These are phyloP conservation scores for Drosophila erecta DNA, from an alignment of 1,140 invertebrate genomes.

Conservation along the genomic window DNA sequence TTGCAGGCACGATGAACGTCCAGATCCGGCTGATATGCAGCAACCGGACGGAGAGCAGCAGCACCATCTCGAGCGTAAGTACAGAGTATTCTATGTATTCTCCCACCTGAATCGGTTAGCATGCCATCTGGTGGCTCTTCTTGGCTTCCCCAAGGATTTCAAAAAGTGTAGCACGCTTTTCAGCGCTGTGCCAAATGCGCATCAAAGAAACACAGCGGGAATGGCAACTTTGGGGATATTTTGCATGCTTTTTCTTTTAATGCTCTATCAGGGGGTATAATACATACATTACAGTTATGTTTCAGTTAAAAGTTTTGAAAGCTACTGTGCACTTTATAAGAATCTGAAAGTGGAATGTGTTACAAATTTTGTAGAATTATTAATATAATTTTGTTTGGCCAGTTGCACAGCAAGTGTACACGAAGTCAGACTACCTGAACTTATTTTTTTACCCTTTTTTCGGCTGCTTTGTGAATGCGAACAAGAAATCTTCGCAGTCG, in stretches of 20 bases:
- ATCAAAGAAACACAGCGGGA: conserved; percentile 42
- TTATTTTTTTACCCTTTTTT: not conserved
- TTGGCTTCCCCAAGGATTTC: conserved; percentile 20
- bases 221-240: conserved; percentile 12
- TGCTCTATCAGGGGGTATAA: conserved; percentile 6
- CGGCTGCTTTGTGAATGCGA: conserved; percentile 24
- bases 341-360: too few relatives aligned
- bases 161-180: conserved; percentile 50
- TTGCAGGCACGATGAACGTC: conserved; percentile 75
- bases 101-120: conserved; percentile 4
- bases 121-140: conserved; percentile 11
- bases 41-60: conserved; percentile 47
- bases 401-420: not conserved
- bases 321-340: too few relatives aligned
- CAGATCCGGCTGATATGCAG: conserved; percentile 80
- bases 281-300: too few relatives aligned
- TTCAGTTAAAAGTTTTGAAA: too few relatives aligned
- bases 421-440: not conserved
- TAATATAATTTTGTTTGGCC: not conserved
- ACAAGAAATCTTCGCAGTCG: conserved; percentile 36
- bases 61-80: conserved; percentile 69
- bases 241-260: conserved; percentile 16
- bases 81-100: conserved; percentile 12
- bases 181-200: conserved; percentile 44
- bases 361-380: too few relatives aligned